These are phyloP conservation scores for Hypsibius dujardini DNA, from an alignment of 1,140 invertebrate genomes.

Conservation along the genomic window DNA sequence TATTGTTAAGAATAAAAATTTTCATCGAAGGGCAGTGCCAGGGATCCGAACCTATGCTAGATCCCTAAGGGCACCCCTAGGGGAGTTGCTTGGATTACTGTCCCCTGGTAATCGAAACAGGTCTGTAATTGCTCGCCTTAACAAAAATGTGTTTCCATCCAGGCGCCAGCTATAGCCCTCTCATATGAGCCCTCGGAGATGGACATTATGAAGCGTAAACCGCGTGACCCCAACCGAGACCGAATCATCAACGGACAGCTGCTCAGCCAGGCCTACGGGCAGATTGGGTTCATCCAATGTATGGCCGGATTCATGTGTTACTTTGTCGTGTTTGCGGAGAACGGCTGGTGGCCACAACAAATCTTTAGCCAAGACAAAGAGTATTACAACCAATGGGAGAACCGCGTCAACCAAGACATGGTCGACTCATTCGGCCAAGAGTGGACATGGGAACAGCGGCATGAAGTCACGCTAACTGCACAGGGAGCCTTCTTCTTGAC, in stretches of 20 bases:
- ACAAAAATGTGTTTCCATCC: too few species aligned
- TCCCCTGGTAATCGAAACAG: too few species aligned
- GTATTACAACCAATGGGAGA: constrained; percentile 43
- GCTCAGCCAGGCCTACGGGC: constrained; percentile 33
- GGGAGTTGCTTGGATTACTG: too few species aligned
- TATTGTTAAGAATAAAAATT: too few species aligned
- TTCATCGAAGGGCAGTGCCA: too few species aligned
- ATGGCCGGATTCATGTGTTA: constrained; percentile 39
- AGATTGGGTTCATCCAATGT: constrained; percentile 39
- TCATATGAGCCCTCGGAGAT: neutral
- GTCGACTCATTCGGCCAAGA: constrained; percentile 44
- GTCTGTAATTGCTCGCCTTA: too few species aligned
- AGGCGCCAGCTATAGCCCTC: neutral
- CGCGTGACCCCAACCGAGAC: neutral
- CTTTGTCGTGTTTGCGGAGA: constrained; percentile 43
- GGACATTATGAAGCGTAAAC: neutral
- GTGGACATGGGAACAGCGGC: constrained; percentile 35
- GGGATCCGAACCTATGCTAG: too few species aligned
- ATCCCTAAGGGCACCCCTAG: too few species aligned
- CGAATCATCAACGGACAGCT: neutral
- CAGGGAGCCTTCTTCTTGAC: neutral
- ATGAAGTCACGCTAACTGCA: neutral
- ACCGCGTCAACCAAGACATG: constrained; percentile 40
- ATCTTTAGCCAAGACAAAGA: constrained; percentile 37
- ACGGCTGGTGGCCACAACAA: constrained; percentile 40